Conservation (phyloP, 2,113 vertebrate genomes). For the Amazona guildingii region DNA sequence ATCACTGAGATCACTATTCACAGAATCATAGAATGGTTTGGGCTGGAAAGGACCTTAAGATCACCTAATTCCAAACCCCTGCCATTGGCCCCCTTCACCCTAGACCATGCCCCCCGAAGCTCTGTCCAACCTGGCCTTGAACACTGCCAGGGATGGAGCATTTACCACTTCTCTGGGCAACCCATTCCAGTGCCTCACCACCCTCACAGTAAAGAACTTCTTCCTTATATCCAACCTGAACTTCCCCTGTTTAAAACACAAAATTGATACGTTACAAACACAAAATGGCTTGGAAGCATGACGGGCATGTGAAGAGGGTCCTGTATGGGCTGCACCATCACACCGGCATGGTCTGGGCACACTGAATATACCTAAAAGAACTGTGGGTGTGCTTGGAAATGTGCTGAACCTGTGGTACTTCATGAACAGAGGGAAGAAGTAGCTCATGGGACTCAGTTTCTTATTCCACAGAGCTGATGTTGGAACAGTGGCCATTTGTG, state of each 20-base stretch:
- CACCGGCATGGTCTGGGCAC: fast-evolving
- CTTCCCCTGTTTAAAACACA: background rate
- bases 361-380: fast-evolving
- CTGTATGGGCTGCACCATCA: background rate
- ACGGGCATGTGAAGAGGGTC: fast-evolving
- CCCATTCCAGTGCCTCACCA: background rate
- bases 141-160: background rate
- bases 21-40: background rate
- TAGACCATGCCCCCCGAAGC: background rate
- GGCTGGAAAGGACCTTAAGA: background rate
- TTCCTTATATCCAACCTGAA: background rate
- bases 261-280: background rate
- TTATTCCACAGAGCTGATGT: fast-evolving
- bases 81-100: background rate
- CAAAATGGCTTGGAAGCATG: background rate
- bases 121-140: background rate
- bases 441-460: fast-evolving
- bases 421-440: background rate
- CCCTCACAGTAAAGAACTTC: background rate
- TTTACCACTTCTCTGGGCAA: background rate
- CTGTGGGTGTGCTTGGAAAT: fast-evolving
- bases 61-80: background rate
- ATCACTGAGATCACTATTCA: background rate
- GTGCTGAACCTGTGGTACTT: fast-evolving
- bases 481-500: background rate